Conservation (phyloP, 2,888 invertebrate genomes). For the Caenorhabditis zanzibari region DNA sequence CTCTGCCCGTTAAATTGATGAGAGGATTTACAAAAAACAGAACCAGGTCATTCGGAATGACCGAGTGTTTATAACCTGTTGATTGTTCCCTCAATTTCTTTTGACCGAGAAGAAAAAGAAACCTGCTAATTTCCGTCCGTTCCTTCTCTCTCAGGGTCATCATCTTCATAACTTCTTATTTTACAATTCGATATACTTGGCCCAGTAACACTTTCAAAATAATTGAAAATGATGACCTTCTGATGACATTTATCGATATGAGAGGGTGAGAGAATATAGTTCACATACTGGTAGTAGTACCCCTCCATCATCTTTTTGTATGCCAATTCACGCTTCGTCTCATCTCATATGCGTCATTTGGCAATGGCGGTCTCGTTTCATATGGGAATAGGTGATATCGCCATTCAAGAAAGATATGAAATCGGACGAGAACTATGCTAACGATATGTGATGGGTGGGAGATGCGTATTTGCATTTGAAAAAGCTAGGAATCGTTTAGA, state of each 20-base stretch:
- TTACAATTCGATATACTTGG: constrained; percentile 4
- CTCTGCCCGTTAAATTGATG: constrained; percentile 52
- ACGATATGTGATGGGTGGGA: constrained; percentile 14
- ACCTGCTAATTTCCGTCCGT: constrained; percentile 56
- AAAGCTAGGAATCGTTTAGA: not conserved
- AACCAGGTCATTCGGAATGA: constrained; percentile 63
- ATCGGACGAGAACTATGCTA: constrained; percentile 37
- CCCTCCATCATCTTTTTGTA: not conserved
- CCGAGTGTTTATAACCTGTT: constrained; percentile 53
- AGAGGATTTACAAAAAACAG: constrained; percentile 41
- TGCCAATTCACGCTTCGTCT: constrained; percentile 51
- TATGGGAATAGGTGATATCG: constrained; percentile 36
- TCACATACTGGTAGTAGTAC: constrained; percentile 2
- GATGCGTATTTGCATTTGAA: constrained; percentile 17
- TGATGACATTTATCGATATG: constrained; percentile 22
- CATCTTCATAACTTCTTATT: constrained; percentile 34
- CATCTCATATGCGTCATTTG: constrained; percentile 51
- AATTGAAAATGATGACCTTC: constrained; percentile 41
- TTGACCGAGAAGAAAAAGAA: constrained; percentile 47
- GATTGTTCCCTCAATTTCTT: constrained; percentile 47
- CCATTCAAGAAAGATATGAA: not conserved
- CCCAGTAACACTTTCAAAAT: not conserved
- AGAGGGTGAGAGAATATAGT: constrained; percentile 8
- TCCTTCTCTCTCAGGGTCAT: constrained; percentile 29
- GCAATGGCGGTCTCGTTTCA: constrained; percentile 38